Evolutionary conservation across 2,888 invertebrate genomes (phyloP).

Genomic region (Automeris io): DNA sequence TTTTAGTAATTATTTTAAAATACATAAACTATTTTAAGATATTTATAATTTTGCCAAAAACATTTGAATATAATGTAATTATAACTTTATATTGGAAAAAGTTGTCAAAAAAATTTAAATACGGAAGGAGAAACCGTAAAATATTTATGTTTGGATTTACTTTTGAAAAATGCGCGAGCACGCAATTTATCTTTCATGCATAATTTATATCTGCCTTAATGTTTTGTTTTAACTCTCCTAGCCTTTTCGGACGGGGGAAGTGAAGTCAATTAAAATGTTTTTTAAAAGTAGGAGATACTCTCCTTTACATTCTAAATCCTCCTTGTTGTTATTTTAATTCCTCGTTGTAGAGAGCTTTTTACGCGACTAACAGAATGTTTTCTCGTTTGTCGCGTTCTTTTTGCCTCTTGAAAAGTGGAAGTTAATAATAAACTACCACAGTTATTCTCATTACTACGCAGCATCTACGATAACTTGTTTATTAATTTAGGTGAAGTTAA

Average conservation of each 20-base stretch:
- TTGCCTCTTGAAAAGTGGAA: background rate
- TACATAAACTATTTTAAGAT: no score
- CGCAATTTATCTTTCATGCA: slow-evolving; percentile 24
- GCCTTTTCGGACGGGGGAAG: slow-evolving; percentile 18
- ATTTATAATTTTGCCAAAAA: no score
- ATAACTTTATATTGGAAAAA: background rate
- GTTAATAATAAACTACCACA: background rate
- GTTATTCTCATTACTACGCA: background rate
- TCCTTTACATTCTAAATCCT: no score
- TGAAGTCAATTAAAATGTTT: slow-evolving; percentile 21
- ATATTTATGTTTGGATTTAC: slow-evolving; percentile 20
- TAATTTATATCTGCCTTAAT: slow-evolving; percentile 19
- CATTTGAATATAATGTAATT: no score
- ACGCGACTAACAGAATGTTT: background rate
- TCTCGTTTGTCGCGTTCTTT: background rate
- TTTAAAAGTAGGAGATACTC: background rate
- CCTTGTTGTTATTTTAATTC: background rate
- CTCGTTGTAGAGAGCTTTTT: background rate
- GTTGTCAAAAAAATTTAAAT: slow-evolving; percentile 13
- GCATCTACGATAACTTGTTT: background rate
- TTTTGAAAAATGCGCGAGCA: slow-evolving; percentile 14
- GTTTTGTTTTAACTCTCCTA: slow-evolving; percentile 18
- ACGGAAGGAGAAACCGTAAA: slow-evolving; percentile 12
- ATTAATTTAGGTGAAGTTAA: background rate
- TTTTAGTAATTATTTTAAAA: no score